Evolutionary conservation across 1,140 invertebrate species (phyloP).

Genomic region (Charaxes varanes): DNA sequence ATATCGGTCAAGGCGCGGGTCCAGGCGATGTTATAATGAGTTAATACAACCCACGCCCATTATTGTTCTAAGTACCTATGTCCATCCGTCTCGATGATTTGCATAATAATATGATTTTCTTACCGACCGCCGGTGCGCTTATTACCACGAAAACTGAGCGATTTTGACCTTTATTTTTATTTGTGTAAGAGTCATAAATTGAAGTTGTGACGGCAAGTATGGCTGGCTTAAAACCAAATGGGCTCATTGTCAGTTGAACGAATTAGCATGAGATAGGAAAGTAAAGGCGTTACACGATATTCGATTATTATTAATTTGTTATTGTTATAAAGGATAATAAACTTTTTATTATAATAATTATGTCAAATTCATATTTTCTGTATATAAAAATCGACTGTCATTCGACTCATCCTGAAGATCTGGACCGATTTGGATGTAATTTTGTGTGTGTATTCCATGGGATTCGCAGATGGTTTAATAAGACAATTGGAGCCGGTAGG

Average conservation of each 20-base stretch:
- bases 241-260: constrained; percentile 61
- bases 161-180: constrained; percentile 15
- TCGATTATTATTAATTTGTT: constrained; percentile 20
- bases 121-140: constrained; percentile 17
- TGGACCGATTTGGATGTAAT: too few relatives aligned
- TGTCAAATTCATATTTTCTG: too few relatives aligned
- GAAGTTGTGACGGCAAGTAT: constrained; percentile 11
- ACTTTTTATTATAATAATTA: too few relatives aligned
- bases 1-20: constrained; percentile 64
- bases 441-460: too few relatives aligned
- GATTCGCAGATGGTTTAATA: too few relatives aligned
- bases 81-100: constrained; percentile 45
- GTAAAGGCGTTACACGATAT: constrained; percentile 31
- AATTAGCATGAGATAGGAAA: constrained; percentile 69
- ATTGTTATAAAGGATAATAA: too few relatives aligned
- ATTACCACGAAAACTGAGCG: constrained; percentile 3
- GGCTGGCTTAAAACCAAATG: constrained; percentile 38
- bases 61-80: constrained; percentile 62
- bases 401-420: too few relatives aligned
- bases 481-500: too few relatives aligned
- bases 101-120: constrained; percentile 59
- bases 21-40: constrained; percentile 58
- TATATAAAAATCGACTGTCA: too few relatives aligned
- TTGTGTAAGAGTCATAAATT: constrained; percentile 14
- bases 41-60: constrained; percentile 59